phyloP scores from a whole-genome alignment of 2,888 invertebrate species.

The Eurytoma adleriae region DNA sequence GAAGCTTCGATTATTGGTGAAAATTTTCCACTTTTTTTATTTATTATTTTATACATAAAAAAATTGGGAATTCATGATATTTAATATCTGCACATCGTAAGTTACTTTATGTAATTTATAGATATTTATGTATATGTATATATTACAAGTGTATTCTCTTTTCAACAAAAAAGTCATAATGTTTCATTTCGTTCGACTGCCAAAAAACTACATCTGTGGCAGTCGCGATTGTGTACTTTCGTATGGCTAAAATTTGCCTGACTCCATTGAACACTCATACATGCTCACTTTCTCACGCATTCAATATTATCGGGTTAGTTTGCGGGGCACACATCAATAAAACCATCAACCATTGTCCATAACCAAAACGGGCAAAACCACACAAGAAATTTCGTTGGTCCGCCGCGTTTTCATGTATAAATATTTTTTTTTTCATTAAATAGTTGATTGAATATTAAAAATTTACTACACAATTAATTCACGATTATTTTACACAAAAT shows the following conservation, averaged over 20 bases:
- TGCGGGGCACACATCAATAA: conserved; percentile 66
- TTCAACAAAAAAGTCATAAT: conserved; percentile 52
- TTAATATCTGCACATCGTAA: conserved; percentile 57
- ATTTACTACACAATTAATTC: conserved; percentile 70
- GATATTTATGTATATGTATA: conserved; percentile 59
- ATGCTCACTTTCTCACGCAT: conserved; percentile 54
- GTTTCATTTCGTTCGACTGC: conserved; percentile 47
- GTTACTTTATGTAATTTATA: conserved; percentile 64
- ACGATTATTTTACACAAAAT: conserved; percentile 75
- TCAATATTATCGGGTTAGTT: conserved; percentile 51
- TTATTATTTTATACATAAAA: conserved; percentile 52
- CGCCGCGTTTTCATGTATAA: conserved; percentile 67
- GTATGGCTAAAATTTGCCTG: conserved; percentile 58
- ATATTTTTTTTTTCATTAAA: conserved; percentile 64
- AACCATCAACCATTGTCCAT: conserved; percentile 65
- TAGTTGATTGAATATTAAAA: conserved; percentile 71
- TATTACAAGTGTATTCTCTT: conserved; percentile 64
- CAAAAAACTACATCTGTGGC: conserved; percentile 52
- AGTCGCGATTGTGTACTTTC: conserved; percentile 61
- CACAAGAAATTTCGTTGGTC: conserved; percentile 38
- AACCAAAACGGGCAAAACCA: conserved; percentile 43
- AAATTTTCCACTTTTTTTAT: conserved; percentile 5
- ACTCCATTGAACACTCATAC: conserved; percentile 54
- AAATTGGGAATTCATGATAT: conserved; percentile 52
- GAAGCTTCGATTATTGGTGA: conserved; percentile 53